phyloP scores from a whole-genome alignment of 92 coral and sea anemone species.

The Phenganax marumi region DNA sequence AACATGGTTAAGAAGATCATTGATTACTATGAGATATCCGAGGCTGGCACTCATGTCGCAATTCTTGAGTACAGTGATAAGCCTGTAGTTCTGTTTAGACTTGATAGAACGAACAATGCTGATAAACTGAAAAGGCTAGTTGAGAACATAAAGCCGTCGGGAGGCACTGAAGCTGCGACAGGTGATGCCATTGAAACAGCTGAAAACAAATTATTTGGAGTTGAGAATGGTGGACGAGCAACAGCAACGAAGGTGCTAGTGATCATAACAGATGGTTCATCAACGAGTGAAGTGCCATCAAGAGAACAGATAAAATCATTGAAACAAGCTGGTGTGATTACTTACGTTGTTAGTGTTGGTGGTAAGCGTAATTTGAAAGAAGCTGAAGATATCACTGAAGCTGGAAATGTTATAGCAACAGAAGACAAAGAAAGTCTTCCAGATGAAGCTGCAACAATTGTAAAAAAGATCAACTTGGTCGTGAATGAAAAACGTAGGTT shows the following conservation, averaged over 20 bases:
- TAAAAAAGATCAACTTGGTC: constrained; percentile 6
- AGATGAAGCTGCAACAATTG: constrained; percentile 24
- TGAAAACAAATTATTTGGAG: constrained; percentile 24
- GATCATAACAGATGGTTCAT: constrained; percentile 62
- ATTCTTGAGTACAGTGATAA: constrained; percentile 36
- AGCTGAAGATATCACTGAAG: constrained; percentile 28
- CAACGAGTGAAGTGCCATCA: constrained; percentile 8
- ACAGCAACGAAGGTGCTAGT: constrained; percentile 75
- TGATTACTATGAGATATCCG: constrained; percentile 27
- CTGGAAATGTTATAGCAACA: constrained; percentile 1
- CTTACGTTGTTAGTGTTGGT: constrained; percentile 20
- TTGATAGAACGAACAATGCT: constrained; percentile 27
- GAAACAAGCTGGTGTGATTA: constrained; percentile 29
- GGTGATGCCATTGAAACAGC: constrained; percentile 37
- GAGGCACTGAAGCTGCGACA: constrained; percentile 21
- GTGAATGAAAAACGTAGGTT: constrained; percentile 22
- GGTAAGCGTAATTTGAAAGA: constrained; percentile 19
- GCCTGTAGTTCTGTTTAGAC: constrained; percentile 11
- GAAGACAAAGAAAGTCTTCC: constrained; percentile 23
- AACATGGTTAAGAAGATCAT: constrained; percentile 22
- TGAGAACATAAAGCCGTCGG: constrained; percentile 28
- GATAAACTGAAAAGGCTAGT: constrained; percentile 32
- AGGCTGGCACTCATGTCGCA: constrained; percentile 27
- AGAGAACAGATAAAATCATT: constrained; percentile 32
- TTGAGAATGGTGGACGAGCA: constrained; percentile 58